Evolutionary conservation across 64 coral and sea anemone genomes (phyloP), one percentile per base, ranked within the genome.

Genomic region (Trachythela sp.): DNA sequence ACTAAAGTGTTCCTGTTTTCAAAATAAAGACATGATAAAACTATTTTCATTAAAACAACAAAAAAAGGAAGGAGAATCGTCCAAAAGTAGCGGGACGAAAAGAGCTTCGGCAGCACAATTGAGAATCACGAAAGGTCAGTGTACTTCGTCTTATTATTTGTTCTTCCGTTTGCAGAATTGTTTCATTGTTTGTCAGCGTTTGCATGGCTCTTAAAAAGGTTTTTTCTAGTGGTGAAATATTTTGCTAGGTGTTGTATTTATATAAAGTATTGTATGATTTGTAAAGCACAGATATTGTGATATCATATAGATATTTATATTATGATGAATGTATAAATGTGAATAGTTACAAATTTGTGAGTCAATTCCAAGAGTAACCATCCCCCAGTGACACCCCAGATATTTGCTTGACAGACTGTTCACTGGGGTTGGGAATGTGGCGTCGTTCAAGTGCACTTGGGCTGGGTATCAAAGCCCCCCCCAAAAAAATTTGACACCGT

Each of bases 1-100:
- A 26, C 13, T 8, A 27, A 64, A 64, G 13, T 64, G 56, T 26
- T 64, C 1, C 17, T 0, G 15, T 37, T 9, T 37, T 45, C 35
- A 5, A 20, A 3, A 80, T 88, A 83, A 54, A 84, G 93, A 87
- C 89, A 99, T 99, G 96, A 99, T 99, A 86, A 99, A 95, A 83
- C 90, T 99, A 91, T 99, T 99, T 89, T 91, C 91, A 18, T 89
- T 99, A 36, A 99, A 99, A 70, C 93, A 99, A 90, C 96, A 99
- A 54, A 99, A 99, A 76, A 99, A 99, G 84, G 96, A 99, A 87
- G 96, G 96, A 29, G 96, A 99, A 91, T 91, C 93, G 40, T 84
- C 96, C 13, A 99, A 95, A 87, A 89, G 88, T 84, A 80, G 33
- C 38, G 96, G 96, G 51, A 77, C 89, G 30, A 99, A 99, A 86